phyloP scores from a whole-genome alignment of 2,888 invertebrate species.

The Lepidochitona cinerea region DNA sequence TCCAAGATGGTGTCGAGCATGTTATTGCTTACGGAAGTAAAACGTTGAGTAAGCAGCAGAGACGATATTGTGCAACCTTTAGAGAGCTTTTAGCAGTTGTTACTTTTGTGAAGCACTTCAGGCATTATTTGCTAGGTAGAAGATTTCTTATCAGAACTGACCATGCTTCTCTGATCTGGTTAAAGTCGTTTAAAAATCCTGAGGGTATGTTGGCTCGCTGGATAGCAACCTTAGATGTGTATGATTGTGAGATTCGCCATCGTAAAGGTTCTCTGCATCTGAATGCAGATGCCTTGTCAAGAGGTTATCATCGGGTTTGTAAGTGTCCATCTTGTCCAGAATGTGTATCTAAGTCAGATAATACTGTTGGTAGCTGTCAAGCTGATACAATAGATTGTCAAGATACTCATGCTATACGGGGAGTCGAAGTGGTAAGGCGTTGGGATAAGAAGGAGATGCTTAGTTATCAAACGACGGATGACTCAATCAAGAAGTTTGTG shows the following conservation, averaged over 20 bases:
- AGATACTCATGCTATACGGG: neutral
- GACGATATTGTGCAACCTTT: neutral
- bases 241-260: neutral
- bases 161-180: neutral
- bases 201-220: neutral
- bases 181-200: neutral
- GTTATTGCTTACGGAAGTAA: neutral
- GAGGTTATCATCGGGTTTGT: neutral
- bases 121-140: neutral
- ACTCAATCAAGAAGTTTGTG: neutral
- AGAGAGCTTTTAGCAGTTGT: too few relatives aligned
- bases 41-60: neutral
- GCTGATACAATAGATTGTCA: neutral
- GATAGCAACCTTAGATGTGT: too few relatives aligned
- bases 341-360: neutral
- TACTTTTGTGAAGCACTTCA: too few relatives aligned
- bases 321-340: neutral
- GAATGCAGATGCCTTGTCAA: neutral
- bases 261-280: neutral
- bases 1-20: neutral
- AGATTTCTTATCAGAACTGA: neutral
- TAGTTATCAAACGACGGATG: neutral
- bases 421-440: neutral
- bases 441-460: neutral
- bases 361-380: neutral